Base-by-base conservation (phyloP, 2,888 invertebrate genomes). In the Lasioglossum vierecki region DNA sequence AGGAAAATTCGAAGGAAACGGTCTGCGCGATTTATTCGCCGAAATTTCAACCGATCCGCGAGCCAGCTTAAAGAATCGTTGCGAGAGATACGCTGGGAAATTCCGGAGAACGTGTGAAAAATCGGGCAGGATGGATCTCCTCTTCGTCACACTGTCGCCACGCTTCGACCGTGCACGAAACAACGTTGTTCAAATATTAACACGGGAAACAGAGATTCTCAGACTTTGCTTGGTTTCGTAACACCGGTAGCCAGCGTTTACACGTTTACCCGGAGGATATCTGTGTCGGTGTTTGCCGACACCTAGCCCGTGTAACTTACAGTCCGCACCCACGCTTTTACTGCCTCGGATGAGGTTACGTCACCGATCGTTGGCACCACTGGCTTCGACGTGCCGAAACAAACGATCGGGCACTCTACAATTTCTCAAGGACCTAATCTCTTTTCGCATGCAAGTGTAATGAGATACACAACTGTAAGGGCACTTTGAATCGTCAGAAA, bases 181-280 rank as follows among this genome's bases (percentile, higher is more conserved):
- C 89, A 88, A 87, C 91, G 84, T 91, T 93, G 93, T 94, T 94
- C 94, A 95, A 95, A 95, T 95, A 95, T 95, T 95, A 95, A 94
- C 95, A 92, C 77, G 91, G 93, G 93, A 93, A 94, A 94, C 93
- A 94, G 91, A 92, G 91, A 91, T 92, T 90, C 91, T 90, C 91
- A 91, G 92, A 92, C 91, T 87, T 90, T 91, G 91, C 92, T 91
- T 92, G 91, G 92, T 94, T 93, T 94, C 93, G 94, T 94, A 95
- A 95, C 92, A 94, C 94, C 93, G 92, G 95, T 95, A 94, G 94
- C 93, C 86, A 88, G 89, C 66, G 92, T 93, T 93, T 92, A 92
- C 92, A 91, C 92, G 91, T 88, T 90, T 91, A 86, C 88, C 90
- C 90, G 85, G 89, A 90, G 90, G 93, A 91, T 92, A 92, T 92